phyloP scores from a whole-genome alignment of 2,888 invertebrate species.

The Danaus chrysippus region DNA sequence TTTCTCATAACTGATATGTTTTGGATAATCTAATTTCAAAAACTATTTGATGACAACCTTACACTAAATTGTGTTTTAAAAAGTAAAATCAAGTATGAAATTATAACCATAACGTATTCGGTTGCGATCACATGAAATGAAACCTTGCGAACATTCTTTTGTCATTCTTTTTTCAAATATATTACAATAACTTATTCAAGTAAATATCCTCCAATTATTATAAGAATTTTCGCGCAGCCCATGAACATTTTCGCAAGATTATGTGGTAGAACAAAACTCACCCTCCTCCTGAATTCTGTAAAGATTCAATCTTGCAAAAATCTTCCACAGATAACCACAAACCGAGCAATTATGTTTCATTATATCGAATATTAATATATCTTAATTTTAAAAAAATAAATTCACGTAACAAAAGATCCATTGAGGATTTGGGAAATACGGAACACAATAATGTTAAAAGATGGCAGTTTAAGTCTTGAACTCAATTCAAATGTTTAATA shows the following conservation, averaged over 20 bases:
- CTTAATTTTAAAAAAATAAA: constrained; percentile 5
- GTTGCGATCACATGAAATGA: constrained; percentile 51
- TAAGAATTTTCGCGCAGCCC: constrained; percentile 57
- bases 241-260: constrained; percentile 66
- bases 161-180: constrained; percentile 34
- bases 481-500: constrained; percentile 37
- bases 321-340: constrained; percentile 54
- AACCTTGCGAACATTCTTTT: constrained; percentile 45
- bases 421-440: constrained; percentile 8
- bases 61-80: constrained; percentile 34
- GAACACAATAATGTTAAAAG: constrained; percentile 52
- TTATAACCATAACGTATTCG: constrained; percentile 29
- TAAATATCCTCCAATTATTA: constrained; percentile 5
- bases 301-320: constrained; percentile 66
- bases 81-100: constrained; percentile 17
- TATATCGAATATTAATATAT: constrained; percentile 16
- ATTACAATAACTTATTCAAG: constrained; percentile 17
- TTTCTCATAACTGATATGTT: too few relatives aligned
- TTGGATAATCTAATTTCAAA: not conserved
- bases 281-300: constrained; percentile 75
- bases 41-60: constrained; percentile 56
- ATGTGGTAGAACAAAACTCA: constrained; percentile 56
- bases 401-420: not conserved
- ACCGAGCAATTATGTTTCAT: constrained; percentile 31
- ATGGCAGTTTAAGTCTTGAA: constrained; percentile 37